Evolutionary conservation across 2,797 vertebrate genomes (phyloP).

Genomic region (Eurystomus glaucurus): DNA sequence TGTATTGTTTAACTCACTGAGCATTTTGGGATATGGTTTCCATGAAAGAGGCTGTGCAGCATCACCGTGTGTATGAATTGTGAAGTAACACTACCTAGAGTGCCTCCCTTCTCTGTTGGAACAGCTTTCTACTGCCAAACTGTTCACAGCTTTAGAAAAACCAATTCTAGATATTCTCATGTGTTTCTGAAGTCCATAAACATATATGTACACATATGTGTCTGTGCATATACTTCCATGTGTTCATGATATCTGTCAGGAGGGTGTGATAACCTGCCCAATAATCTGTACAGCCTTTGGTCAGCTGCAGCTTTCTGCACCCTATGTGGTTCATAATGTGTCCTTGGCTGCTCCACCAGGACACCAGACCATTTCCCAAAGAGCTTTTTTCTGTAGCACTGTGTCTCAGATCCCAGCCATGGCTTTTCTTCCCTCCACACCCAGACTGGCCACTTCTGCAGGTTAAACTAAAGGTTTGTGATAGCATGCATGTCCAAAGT

Average conservation of each 20-base stretch:
- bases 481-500: rapidly evolving
- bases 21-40: not conserved
- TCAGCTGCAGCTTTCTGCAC: not conserved
- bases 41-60: not conserved
- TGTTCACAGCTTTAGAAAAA: not conserved
- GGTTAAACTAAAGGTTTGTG: not conserved
- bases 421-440: not conserved
- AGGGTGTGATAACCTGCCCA: not conserved
- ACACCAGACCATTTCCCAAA: not conserved
- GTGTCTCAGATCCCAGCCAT: not conserved
- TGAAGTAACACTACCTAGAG: not conserved
- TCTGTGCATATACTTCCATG: not conserved
- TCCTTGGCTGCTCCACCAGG: not conserved
- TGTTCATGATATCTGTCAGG: not conserved
- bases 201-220: not conserved
- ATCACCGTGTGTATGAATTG: not conserved
- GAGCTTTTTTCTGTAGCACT: not conserved
- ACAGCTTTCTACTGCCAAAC: not conserved
- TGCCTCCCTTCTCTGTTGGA: not conserved
- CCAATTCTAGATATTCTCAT: not conserved
- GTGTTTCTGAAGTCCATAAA: not conserved
- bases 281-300: not conserved
- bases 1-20: constrained; percentile 16
- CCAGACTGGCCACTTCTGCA: not conserved
- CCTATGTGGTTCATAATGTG: not conserved